Conservation (phyloP, 2,888 invertebrate species). For the Mimumesa dahlbomi region DNA sequence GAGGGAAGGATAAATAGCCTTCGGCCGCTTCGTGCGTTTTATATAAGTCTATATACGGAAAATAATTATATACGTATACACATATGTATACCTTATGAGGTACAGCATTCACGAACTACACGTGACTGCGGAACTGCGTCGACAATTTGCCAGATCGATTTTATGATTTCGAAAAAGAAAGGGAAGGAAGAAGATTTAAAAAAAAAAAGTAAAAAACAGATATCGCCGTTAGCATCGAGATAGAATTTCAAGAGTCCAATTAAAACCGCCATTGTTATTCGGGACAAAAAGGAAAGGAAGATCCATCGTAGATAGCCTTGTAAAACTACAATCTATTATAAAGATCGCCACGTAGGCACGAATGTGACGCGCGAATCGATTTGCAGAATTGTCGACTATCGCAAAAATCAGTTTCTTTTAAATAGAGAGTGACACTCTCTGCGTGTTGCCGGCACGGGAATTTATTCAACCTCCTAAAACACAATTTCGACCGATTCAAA, state of each 20-base stretch:
- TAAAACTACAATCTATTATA: too few relatives aligned
- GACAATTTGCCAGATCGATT: constrained; percentile 25
- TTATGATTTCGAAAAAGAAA: too few relatives aligned
- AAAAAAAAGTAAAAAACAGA: too few relatives aligned
- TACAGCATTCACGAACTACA: constrained; percentile 44
- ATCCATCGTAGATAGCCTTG: too few relatives aligned
- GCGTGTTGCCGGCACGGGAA: constrained; percentile 20
- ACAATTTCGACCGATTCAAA: constrained; percentile 30
- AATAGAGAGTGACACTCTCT: constrained; percentile 19
- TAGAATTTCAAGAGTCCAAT: too few relatives aligned
- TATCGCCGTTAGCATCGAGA: too few relatives aligned
- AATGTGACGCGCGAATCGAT: background rate
- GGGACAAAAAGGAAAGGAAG: too few relatives aligned
- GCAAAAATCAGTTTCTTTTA: constrained; percentile 32
- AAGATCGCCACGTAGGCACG: too few relatives aligned
- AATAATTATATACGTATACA: constrained; percentile 55
- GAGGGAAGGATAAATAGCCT: constrained; percentile 55
- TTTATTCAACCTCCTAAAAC: constrained; percentile 2
- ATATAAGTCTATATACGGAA: constrained; percentile 66
- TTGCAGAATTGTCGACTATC: constrained; percentile 29
- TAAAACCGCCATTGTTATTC: too few relatives aligned
- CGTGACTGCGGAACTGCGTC: constrained; percentile 11
- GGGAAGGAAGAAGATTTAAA: too few relatives aligned
- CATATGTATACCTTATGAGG: constrained; percentile 50
- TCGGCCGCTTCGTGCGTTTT: constrained; percentile 67